phyloP scores from a whole-genome alignment of 2,888 invertebrate species.

The Halictus quadricinctus region DNA sequence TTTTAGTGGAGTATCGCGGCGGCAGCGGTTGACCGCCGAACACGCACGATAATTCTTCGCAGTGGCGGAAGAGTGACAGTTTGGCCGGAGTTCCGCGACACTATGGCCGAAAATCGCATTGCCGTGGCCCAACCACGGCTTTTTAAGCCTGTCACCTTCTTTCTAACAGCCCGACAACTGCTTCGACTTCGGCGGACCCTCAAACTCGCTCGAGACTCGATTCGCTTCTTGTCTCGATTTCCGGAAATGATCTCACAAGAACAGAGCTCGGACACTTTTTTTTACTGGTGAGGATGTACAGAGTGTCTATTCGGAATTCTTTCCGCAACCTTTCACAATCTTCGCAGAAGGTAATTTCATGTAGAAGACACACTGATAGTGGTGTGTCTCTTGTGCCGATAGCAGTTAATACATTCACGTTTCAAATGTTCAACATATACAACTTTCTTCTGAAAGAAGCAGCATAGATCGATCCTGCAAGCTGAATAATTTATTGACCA shows the following conservation, averaged over 20 bases:
- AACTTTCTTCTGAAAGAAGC: too few species aligned
- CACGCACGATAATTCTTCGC: slow-evolving; percentile 62
- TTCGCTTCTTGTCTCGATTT: not conserved
- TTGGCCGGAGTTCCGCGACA: slow-evolving; percentile 62
- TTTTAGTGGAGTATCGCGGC: slow-evolving; percentile 57
- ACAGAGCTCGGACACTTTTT: not conserved
- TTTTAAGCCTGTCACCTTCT: not conserved
- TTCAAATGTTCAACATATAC: too few species aligned
- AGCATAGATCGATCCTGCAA: not conserved
- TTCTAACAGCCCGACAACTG: not conserved
- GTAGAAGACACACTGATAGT: too few species aligned
- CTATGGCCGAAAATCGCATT: slow-evolving; percentile 37
- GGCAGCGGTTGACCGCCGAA: slow-evolving; percentile 61
- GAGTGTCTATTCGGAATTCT: too few species aligned
- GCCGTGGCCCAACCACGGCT: not conserved
- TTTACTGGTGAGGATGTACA: not conserved
- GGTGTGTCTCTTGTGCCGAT: too few species aligned
- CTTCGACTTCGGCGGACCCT: not conserved
- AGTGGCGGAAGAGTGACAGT: slow-evolving; percentile 63
- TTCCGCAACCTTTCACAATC: too few species aligned
- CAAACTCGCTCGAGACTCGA: not conserved
- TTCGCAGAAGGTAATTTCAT: too few species aligned
- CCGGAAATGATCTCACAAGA: not conserved
- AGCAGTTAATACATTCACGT: too few species aligned
- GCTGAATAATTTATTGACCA: not conserved